Base-by-base conservation (phyloP, 2,113 vertebrate genomes). In the Pseudorhombus dupliciocellatus region DNA sequence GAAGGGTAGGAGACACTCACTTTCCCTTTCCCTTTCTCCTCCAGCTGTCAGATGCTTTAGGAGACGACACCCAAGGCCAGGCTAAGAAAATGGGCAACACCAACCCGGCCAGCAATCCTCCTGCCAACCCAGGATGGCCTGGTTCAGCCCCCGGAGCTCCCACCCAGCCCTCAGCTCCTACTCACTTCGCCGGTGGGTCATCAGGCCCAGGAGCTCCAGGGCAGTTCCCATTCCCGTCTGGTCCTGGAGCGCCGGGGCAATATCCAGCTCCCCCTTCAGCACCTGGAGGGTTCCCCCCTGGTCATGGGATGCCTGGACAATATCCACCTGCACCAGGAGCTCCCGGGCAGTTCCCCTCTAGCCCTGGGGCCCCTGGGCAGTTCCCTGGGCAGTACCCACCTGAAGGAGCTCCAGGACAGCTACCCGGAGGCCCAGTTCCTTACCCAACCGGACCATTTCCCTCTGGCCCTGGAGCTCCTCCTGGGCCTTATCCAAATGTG, bases 31-130 rank as follows among this genome's bases (percentile, higher is more conserved):
- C 6, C 20, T 58, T 66, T 37, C 11, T 34, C 1, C 2, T 82
- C 25, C 15, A 94, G 94, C 88, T 94, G 75, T 21, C 90, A 20
- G 94, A 94, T 70, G 94, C 94, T 16, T 88, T 94, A 58, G 75
- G 64, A 60, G 94, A 93, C 3, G 86, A 92, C 56, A 34, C 63
- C 51, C 34, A 83, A 0, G 68, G 86, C 58, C 70, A 90, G 64
- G 89, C 91, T 18, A 87, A 90, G 21, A 93, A 88, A 75, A 87
- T 68, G 2, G 79, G 85, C 4, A 84, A 92, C 83, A 88, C 72
- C 0, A 93, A 93, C 71, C 91, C 90, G 1, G 84, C 80, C 15
- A 50, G 72, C 30, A 77, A 87, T 46, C 87, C 79, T 30, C 44
- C 89, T 46, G 37, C 88, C 18, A 93, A 91, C 51, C 90, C 92